Percentiles rank a stretch among this genome's conserved stretches.
These are phyloP conservation scores for Xiphophorus maculatus DNA, from an alignment of 2,113 vertebrate genomes.

Conservation along the genomic window DNA sequence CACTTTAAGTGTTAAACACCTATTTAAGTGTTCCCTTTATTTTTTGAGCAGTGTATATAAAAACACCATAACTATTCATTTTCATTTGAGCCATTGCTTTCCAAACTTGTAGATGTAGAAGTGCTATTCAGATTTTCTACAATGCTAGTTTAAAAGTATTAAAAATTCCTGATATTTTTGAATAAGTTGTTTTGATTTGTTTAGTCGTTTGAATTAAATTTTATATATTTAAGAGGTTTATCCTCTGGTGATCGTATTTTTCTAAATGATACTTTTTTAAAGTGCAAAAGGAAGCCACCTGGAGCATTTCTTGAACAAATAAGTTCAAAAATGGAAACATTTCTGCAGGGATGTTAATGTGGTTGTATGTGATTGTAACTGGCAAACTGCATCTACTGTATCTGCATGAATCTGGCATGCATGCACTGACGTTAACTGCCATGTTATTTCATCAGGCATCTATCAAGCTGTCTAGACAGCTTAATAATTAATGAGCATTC, in stretches of 20 bases:
- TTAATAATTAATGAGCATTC: slow-evolving; percentile 73
- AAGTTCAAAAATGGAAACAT: not conserved
- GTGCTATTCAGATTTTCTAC: no score
- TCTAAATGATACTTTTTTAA: not conserved
- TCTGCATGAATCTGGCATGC: slow-evolving; percentile 33
- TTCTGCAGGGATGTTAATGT: not conserved
- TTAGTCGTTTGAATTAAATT: no score
- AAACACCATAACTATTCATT: no score
- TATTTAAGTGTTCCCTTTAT: no score
- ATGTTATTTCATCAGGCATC: slow-evolving; percentile 62
- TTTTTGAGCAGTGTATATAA: no score
- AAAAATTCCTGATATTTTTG: no score
- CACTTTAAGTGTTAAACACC: no score
- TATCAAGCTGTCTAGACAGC: slow-evolving; percentile 73
- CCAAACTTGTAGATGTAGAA: no score
- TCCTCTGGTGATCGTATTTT: not conserved
- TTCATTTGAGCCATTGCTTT: no score
- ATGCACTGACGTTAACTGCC: slow-evolving; percentile 51
- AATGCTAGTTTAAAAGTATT: no score
- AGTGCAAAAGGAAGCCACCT: no score
- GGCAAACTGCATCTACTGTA: not conserved
- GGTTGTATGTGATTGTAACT: not conserved
- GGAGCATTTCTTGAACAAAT: not conserved
- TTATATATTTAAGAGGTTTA: not conserved
- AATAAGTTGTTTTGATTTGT: not conserved